Evolutionary conservation across 1,140 invertebrate species (phyloP).

Genomic region (Anastrepha obliqua): DNA sequence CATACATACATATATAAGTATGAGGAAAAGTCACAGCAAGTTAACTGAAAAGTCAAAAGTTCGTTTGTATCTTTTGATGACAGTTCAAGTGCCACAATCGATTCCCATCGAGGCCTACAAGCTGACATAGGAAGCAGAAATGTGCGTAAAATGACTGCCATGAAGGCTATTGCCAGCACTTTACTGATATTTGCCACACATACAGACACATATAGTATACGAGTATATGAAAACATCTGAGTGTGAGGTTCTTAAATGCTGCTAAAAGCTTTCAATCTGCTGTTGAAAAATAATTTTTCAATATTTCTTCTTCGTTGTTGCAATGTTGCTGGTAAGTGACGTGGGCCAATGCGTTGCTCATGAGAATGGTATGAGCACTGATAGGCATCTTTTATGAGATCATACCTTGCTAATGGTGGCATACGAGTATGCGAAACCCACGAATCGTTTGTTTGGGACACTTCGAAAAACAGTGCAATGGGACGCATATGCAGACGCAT

Average conservation of each 20-base stretch:
- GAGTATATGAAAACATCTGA: not conserved
- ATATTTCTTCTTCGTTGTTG: not conserved
- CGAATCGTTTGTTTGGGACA: too few relatives aligned
- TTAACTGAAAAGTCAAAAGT: constrained; percentile 12
- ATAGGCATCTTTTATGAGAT: constrained; percentile 19
- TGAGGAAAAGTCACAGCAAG: not conserved
- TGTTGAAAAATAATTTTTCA: not conserved
- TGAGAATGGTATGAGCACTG: not conserved
- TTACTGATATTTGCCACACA: not conserved
- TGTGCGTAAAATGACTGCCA: constrained; percentile 26
- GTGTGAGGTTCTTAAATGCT: not conserved
- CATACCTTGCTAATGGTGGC: constrained; percentile 12
- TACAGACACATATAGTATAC: not conserved
- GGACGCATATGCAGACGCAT: not conserved
- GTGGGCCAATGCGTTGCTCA: not conserved
- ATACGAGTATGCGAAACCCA: not conserved
- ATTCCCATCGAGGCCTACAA: not conserved
- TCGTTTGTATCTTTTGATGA: constrained; percentile 35
- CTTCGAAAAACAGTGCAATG: too few relatives aligned
- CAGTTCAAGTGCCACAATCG: constrained; percentile 37
- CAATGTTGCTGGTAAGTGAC: not conserved
- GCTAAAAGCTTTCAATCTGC: constrained; percentile 40
- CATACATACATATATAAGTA: too few relatives aligned
- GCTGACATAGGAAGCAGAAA: not conserved
- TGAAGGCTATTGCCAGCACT: constrained; percentile 3